Conservation (phyloP, 2,113 vertebrate species). For the Myodes glareolus region DNA sequence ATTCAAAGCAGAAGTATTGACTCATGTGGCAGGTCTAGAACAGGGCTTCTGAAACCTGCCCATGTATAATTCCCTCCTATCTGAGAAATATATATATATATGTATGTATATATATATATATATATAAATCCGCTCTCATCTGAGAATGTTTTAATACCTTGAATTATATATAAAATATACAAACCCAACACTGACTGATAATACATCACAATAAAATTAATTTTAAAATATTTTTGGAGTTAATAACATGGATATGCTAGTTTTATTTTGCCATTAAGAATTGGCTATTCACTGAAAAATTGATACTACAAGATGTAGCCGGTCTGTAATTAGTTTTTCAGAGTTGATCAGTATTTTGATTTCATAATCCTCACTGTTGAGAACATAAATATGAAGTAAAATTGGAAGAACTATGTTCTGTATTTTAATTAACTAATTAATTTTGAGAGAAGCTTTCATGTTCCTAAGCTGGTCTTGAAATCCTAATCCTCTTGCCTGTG, state of each 20-base stretch:
- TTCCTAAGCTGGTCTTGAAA: not conserved
- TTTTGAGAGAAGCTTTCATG: not conserved
- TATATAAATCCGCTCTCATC: too few species aligned
- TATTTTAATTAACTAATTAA: not conserved
- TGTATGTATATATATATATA: too few species aligned
- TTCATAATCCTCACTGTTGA: not conserved
- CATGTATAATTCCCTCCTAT: too few species aligned
- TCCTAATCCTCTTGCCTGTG: not conserved
- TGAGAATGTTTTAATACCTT: not conserved
- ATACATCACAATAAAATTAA: not conserved
- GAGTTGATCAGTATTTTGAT: not conserved
- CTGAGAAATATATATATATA: too few species aligned
- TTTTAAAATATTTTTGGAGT: not conserved
- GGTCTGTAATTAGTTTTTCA: not conserved
- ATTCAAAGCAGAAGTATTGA: not conserved
- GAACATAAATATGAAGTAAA: too few species aligned
- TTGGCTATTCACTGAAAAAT: not conserved
- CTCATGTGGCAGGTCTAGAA: not conserved
- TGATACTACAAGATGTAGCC: not conserved
- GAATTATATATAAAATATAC: not conserved
- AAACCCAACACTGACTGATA: not conserved
- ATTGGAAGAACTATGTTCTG: not conserved
- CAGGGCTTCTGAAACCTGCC: not conserved
- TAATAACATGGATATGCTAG: not conserved
- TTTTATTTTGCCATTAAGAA: not conserved